Base-by-base conservation (phyloP, 2,888 invertebrate genomes). In the Ennomos fuscantarius region DNA sequence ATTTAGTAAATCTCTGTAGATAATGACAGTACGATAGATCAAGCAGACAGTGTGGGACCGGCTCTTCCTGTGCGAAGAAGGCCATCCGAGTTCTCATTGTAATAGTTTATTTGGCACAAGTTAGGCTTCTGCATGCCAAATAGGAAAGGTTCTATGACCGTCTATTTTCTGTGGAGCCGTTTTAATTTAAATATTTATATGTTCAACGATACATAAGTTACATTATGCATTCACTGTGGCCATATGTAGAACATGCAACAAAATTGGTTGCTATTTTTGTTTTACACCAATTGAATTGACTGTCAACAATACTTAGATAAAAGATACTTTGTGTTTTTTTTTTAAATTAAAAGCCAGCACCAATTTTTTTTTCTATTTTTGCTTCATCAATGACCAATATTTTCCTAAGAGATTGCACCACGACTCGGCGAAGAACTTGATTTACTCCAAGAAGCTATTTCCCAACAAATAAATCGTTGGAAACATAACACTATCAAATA, bases 81-180 rank as follows among this genome's bases (percentile, higher is more conserved):
- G 79, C 74, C 69, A 69, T 74, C 82, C 53, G 79, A 81, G 84
- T 85, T 82, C 82, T 78, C 81, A 90, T 90, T 91, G 88, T 89
- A 80, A 85, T 87, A 79, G 79, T 88, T 82, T 86, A 88, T 90
- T 90, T 90, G 90, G 90, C 87, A 84, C 78, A 76, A 75, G 79
- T 73, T 75, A 73, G 75, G 73, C 73, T 72, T 65, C 66, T 84
- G 90, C 87, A 90, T 90, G 87, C 87, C 84, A 91, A 90, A 87
- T 85, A 86, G 87, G 75, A 72, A 78, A 78, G 75, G 88, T 89
- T 89, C 89, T 79, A 84, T 84, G 89, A 89, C 89, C 88, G 79
- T 61, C 67, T 51, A 64, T 68, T 73, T 65, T 62, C 59, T 60
- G 69, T 52, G 59, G 55, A 49, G 56, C 62, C 65, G 66, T 69